Conservation (phyloP, 2,113 vertebrate genomes). For the Nycticryphes semicollaris region DNA sequence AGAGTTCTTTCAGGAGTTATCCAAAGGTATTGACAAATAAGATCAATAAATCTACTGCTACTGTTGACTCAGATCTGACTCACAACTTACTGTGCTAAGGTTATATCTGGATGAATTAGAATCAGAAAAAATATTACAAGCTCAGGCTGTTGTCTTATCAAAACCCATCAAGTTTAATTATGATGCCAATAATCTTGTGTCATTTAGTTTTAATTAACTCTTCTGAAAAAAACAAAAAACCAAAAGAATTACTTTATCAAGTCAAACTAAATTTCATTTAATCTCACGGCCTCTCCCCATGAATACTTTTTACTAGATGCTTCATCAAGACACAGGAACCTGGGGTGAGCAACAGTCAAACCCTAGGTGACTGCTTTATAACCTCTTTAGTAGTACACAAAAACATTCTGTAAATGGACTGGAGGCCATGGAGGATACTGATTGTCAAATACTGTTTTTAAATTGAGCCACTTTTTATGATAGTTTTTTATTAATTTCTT, state of each 20-base stretch:
- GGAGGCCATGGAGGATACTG: neutral
- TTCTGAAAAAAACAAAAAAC: neutral
- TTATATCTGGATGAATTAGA: neutral
- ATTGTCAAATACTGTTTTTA: neutral
- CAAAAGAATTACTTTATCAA: neutral
- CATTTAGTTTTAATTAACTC: neutral
- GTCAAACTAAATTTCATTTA: neutral
- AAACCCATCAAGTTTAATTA: neutral
- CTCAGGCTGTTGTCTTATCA: neutral
- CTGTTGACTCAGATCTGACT: neutral
- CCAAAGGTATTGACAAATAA: neutral
- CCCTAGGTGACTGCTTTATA: neutral
- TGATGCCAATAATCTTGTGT: neutral
- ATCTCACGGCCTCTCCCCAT: neutral
- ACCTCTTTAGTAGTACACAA: neutral
- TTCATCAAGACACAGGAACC: neutral
- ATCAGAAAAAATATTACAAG: neutral
- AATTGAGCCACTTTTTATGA: neutral
- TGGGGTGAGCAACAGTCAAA: neutral
- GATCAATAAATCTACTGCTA: constrained; percentile 11
- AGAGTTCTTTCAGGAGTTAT: neutral
- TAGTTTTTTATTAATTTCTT: neutral
- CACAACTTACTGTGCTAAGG: neutral
- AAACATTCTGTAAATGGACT: neutral
- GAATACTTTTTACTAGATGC: neutral